Evolutionary conservation across 2,888 invertebrate species (phyloP), one percentile per base, ranked within the genome.

Genomic region (Agrochola lota): DNA sequence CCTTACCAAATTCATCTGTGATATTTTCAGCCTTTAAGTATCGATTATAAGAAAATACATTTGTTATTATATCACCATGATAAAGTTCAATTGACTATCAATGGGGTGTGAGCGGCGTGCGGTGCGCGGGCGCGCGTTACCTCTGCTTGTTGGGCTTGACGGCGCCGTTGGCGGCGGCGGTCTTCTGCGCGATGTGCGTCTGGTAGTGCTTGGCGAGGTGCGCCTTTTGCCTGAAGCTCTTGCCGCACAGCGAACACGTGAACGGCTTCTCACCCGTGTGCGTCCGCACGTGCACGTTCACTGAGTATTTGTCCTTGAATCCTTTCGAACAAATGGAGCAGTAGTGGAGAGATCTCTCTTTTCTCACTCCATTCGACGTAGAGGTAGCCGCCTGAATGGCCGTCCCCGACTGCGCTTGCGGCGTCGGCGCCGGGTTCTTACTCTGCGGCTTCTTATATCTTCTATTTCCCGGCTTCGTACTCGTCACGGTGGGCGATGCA

Each of bases 261-360:
- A 99, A 99, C 0, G 99, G 99, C 92, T 99, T 99, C 95, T 99
- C 99, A 0, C 99, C 99, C 0, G 99, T 99, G 93, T 99, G 99
- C 46, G 99, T 99, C 89, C 99, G 97, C 88, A 99, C 99, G 95
- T 99, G 99, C 68, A 99, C 99, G 94, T 99, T 99, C 76, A 99
- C 99, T 82, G 99, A 98, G 97, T 99, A 99, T 94, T 99, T 99
- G 95, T 99, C 99, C 95, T 99, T 99, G 95, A 99, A 99, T 8
- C 99, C 99, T 93, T 99, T 99, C 90, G 98, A 98, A 95, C 99
- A 99, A 94, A 99, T 98, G 94, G 98, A 98, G 97, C 99, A 98
- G 95, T 99, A 98, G 95, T 99, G 98, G 86, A 99, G 95, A 80
- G 99, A 98, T 88, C 99, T 97, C 92, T 99, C 99, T 92, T 99